Percentiles rank a stretch among this genome's conserved stretches.
phyloP scores from a whole-genome alignment of 2,113 vertebrate genomes.

The Symphodus melops region DNA sequence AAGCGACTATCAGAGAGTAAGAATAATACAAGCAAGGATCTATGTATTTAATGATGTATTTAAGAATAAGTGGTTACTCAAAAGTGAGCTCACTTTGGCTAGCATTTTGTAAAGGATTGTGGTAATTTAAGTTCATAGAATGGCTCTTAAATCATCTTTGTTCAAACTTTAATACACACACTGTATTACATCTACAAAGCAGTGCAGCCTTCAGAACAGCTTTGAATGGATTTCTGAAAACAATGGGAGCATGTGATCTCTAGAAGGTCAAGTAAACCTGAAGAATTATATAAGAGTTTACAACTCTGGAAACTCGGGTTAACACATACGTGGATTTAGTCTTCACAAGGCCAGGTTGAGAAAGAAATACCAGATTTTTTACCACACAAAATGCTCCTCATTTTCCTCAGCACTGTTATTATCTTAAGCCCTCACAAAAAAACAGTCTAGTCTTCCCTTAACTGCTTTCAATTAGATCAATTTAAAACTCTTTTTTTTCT shows the following conservation, averaged over 20 bases:
- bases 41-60: no score
- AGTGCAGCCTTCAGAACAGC: conserved; percentile 18
- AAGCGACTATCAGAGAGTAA: no score
- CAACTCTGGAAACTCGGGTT: conserved; percentile 15
- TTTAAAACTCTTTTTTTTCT: neutral
- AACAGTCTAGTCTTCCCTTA: neutral
- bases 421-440: neutral
- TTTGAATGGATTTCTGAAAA: conserved; percentile 58
- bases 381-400: neutral
- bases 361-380: neutral
- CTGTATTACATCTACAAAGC: conserved; percentile 36
- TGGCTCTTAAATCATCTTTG: neutral
- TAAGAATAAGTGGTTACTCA: no score
- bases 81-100: neutral
- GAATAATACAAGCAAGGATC: no score
- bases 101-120: neutral
- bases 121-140: neutral
- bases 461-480: neutral
- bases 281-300: conserved; percentile 20
- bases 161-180: conserved; percentile 5
- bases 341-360: conserved; percentile 16
- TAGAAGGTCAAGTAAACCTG: conserved; percentile 33
- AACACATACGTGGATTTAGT: conserved; percentile 45
- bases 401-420: neutral
- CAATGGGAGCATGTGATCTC: conserved; percentile 55